Evolutionary conservation across 2,113 vertebrate genomes (phyloP), one percentile per base, ranked within the genome.

Genomic region (Canis aureus): DNA sequence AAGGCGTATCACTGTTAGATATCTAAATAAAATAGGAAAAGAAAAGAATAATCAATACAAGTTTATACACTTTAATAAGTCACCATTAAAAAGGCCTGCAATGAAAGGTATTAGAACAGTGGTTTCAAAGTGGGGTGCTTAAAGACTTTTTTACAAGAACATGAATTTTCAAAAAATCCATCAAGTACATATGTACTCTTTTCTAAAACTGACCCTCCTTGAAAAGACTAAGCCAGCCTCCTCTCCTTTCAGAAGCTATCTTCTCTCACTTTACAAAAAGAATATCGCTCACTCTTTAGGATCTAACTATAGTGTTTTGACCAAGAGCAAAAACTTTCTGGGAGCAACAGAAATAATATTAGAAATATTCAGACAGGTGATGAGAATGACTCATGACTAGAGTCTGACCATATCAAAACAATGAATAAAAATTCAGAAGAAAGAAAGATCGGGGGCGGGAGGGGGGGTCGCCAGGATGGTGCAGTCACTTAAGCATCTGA

Each of bases 1-100:
- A 99, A 82, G 99, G 99, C 89, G 99, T 99, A 98, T 99, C 99
- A 98, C 99, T 99, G 98, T 99, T 99, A 97, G 99, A 98, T 97
- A 99, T 99, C 99, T 99, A 97, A 89, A 97, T 23, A 94, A 96
- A 98, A 96, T 10, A n/a, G 95, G 32, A 97, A 96, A 95, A 96
- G 27, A 89, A 89, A 96, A 91, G 96, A 89, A 88, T 25, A 91
- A 91, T 93, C 74, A 97, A 81, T 71, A 57, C 29, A 92, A 74
- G 16, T 60, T 67, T 92, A 91, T 29, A 57, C 12, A 96, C 67
- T 86, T 89, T 95, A 94, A 82, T 82, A 97, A 82, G 43, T 16
- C 71, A 94, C 57, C 83, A 82, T 91, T 92, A 53, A 93, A 93
- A 97, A 89, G 67, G n/a, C 78, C 8, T 96, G n/a, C 16, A 96